These are phyloP conservation scores for Cactoblastis cactorum DNA, from an alignment of 2,888 invertebrate species.

Conservation along the genomic window DNA sequence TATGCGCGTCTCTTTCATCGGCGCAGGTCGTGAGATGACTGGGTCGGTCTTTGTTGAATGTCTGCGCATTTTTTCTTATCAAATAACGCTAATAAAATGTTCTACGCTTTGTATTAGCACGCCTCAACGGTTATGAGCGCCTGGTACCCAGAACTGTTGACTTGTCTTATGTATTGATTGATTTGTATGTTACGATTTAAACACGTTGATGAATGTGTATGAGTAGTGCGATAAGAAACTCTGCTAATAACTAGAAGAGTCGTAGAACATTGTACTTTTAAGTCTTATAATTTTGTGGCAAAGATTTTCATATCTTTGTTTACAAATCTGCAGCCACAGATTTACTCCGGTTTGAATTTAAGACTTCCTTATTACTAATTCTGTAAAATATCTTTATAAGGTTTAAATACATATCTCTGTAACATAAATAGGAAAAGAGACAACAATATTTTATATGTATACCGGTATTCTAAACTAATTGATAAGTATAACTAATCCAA, in stretches of 20 bases:
- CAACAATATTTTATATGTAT: too few relatives aligned
- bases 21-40: slow-evolving; percentile 69
- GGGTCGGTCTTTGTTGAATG: slow-evolving; percentile 54
- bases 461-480: too few relatives aligned
- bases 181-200: slow-evolving; percentile 12
- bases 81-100: slow-evolving; percentile 51
- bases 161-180: slow-evolving; percentile 24
- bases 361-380: neutral
- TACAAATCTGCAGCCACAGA: neutral
- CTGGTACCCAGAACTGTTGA: slow-evolving; percentile 49
- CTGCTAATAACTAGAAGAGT: too few relatives aligned
- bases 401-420: too few relatives aligned
- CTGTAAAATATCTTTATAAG: neutral
- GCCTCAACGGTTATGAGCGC: slow-evolving; percentile 38
- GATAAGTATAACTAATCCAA: too few relatives aligned
- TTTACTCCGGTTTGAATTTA: neutral
- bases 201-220: neutral
- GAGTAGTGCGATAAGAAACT: too few relatives aligned
- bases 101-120: slow-evolving; percentile 32
- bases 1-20: slow-evolving; percentile 67
- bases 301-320: too few relatives aligned
- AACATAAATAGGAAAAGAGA: too few relatives aligned
- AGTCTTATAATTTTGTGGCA: too few relatives aligned
- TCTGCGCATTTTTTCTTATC: slow-evolving; percentile 75
- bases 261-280: too few relatives aligned